Conservation (phyloP, 2,113 vertebrate species). For the Hippocampus guttulatus region DNA sequence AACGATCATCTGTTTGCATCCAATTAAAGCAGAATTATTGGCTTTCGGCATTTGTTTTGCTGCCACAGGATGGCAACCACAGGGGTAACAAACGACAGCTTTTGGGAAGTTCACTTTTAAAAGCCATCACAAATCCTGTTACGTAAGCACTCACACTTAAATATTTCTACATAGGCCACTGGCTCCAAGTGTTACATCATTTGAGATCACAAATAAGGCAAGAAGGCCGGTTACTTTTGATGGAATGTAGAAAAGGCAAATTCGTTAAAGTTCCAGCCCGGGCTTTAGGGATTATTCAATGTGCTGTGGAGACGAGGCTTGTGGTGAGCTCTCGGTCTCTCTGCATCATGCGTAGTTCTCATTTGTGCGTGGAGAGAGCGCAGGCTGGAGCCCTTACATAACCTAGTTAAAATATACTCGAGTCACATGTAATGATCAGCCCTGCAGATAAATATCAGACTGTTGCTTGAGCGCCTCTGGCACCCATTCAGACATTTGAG, state of each 20-base stretch:
- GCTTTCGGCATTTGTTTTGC: conserved; percentile 13
- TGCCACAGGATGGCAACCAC: conserved; percentile 6
- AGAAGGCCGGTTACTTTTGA: conserved; percentile 11
- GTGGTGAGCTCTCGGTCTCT: conserved; percentile 55
- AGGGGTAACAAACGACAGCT: conserved; percentile 2
- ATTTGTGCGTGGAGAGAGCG: conserved; percentile 60
- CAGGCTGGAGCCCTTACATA: conserved; percentile 75
- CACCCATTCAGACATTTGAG: conserved; percentile 62
- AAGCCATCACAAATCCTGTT: conserved; percentile 20
- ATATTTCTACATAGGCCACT: conserved; percentile 28
- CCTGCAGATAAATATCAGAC: conserved; percentile 70
- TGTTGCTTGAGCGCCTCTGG: conserved; percentile 67
- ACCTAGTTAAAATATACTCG: conserved; percentile 75
- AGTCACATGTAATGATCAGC: conserved; percentile 76
- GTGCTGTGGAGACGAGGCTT: conserved; percentile 45
- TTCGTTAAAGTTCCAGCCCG: conserved; percentile 22
- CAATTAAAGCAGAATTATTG: conserved; percentile 21
- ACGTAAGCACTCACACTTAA: conserved; percentile 44
- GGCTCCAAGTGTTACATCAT: conserved; percentile 39
- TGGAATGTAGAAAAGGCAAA: conserved; percentile 19
- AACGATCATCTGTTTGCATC: conserved; percentile 14
- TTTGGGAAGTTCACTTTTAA: conserved; percentile 11
- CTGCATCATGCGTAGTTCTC: conserved; percentile 66
- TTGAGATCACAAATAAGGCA: neutral
- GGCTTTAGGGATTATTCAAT: conserved; percentile 57